Base-by-base conservation (phyloP, 2,888 invertebrate species). In the Polylopha cassiicola region DNA sequence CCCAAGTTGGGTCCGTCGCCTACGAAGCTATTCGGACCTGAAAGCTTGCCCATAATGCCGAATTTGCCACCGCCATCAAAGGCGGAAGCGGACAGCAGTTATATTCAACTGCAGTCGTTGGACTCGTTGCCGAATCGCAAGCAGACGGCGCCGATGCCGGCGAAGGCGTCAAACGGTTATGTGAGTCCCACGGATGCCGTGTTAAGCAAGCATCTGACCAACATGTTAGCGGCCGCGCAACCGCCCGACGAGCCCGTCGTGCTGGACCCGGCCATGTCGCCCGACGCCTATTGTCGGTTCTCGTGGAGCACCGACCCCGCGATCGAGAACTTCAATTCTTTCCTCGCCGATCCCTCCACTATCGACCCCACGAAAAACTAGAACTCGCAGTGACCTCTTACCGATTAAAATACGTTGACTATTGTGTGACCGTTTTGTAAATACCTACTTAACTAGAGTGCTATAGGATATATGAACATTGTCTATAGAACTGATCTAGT, bases 221-320 rank as follows among this genome's bases (percentile, higher is more conserved):
- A 79, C 47, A 72, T 82, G 56, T 55, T 75, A 47, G 66, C 71
- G 7, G 69, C 72, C 16, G 68, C 69, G 4, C 77, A 76, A 44
- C 59, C 70, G 14, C 55, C 64, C 10, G 82, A 84, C 21, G 78
- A 81, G 57, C 73, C 85, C 0, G 80, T 77, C 9, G 73, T 84
- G 41, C 48, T 84, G 21, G 82, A 84, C 48, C 82, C 82, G n/a
- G 66, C 71, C 38, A 82, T 85, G 77, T 84, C 85, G 16, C 85
- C 85, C 3, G 84, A 84, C 44, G 85, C 86, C 1, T 86, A 86
- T 49, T 86, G 86, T 53, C 73, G 85, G 10, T 86, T 86, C 58
- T 86, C 86, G 2, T 85, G 85, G 86, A 84, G 82, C 60, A 79
- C 74, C 33, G 82, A 82, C 54, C 82, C 85, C 13, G 69, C 76